Evolutionary conservation across 2,888 invertebrate genomes (phyloP), one percentile per base, ranked within the genome.

Genomic region (Catocala sponsa): DNA sequence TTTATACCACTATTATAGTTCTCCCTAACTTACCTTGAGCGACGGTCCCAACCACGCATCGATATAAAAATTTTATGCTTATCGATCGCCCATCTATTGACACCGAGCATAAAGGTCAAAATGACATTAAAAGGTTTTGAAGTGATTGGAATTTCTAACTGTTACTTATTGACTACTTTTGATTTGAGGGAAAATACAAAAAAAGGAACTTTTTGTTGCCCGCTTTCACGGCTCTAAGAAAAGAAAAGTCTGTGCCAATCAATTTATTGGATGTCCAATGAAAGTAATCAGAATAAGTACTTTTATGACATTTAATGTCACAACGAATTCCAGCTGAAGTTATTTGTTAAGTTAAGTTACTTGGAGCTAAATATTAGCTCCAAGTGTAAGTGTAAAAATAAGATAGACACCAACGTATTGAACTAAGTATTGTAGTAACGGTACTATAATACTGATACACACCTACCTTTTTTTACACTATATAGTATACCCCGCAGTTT

Each of bases 221-320:
- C 47, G 11, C 35, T 63, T 68, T 73, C 54, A 59, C 43, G 48
- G 49, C 58, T 60, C 7, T 59, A 62, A 70, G 59, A 68, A 59
- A 54, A 47, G 65, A 69, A 72, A 76, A 68, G 48, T 63, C 46
- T 50, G 59, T 76, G 68, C 63, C 74, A 76, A 76, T 73, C 67
- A 76, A 58, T 46, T 74, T 76, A 76, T 73, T 70, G 46, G 54
- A 51, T 48, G 46, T 57, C 51, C 70, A 70, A 63, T 55, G 47
- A 74, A 74, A 74, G 62, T 65, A 77, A 77, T 77, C 74, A 74
- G 51, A 55, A 55, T 63, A 66, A 75, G 66, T 74, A 66, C 65
- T 74, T 74, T 74, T 48, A 63, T 63, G 58, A 71, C 47, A 46
- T 55, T 60, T 51, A 42, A 69, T 59, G 56, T 72, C 60, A 64